Base-by-base conservation (phyloP, 2,888 invertebrate genomes). In the Lepidonotus clava region DNA sequence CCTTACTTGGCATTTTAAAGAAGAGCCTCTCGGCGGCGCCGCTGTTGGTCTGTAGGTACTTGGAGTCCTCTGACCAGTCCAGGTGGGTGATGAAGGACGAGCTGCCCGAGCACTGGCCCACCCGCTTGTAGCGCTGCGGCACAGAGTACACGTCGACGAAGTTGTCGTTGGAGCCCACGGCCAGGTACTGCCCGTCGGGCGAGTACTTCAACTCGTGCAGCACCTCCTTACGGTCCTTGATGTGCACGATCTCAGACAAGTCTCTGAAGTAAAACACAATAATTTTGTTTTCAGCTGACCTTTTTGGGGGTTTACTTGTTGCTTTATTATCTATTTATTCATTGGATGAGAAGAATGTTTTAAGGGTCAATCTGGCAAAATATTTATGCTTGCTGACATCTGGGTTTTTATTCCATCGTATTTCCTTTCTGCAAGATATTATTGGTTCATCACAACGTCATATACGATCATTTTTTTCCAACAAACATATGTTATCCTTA, bases 11-110 rank as follows among this genome's bases (percentile, higher is more conserved):
- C 88, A 93, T 92, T 87, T 92, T 93, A 88, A 92, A 94, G 87
- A 94, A 91, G 21, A 95, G 92, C 76, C 93, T 89, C 87, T 94
- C 93, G 1, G 93, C 93, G 40, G 94, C 94, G 1, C 94, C 94
- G 89, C 93, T 94, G 91, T 94, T 94, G 61, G 94, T 94, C 90
- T 94, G 94, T 41, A 95, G 89, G 88, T 93, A 93, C 87, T 92
- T 92, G 89, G 93, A 93, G 89, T 94, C 93, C 67, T 91, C 91
- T 0, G 94, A 94, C 95, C 95, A 95, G 90, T 95, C 95, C n/a
- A 95, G 86, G 89, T 95, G 94, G 0, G 94, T 94, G 88, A 95
- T 94, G 90, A 94, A 94, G 89, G 94, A 94, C n/a, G 94, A 94
- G 88, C 90, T 93, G 1, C 94, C 95, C 0, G 91, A 89, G 87